Percentiles rank a stretch among this genome's conserved stretches.
phyloP scores from a whole-genome alignment of 2,113 vertebrate genomes.

The Callospermophilus lateralis region DNA sequence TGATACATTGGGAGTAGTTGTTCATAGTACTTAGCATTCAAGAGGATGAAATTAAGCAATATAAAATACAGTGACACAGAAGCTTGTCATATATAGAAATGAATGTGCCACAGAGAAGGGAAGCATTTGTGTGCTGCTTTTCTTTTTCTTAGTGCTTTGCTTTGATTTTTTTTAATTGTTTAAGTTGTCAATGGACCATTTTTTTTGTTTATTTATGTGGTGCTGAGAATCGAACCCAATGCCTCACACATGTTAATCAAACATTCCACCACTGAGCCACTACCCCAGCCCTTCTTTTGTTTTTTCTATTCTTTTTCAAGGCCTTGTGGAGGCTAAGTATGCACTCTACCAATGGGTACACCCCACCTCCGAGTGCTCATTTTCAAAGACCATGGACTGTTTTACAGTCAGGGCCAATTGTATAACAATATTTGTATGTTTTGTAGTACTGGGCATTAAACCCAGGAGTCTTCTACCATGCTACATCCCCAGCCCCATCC shows the following conservation, averaged over 20 bases:
- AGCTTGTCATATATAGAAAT: background rate
- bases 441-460: no score
- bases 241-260: no score
- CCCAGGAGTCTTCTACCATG: no score
- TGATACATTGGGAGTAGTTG: background rate
- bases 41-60: conserved; percentile 54
- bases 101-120: background rate
- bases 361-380: background rate
- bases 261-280: no score
- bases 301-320: background rate
- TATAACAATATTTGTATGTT: background rate
- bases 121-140: background rate
- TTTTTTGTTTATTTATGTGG: no score
- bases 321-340: background rate
- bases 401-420: conserved; percentile 12
- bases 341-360: background rate
- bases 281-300: no score
- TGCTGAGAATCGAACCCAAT: no score
- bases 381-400: background rate
- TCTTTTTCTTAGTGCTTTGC: background rate
- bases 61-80: background rate
- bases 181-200: no score
- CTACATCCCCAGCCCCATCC: no score
- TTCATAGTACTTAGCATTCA: conserved; percentile 27
- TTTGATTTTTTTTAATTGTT: no score